Evolutionary conservation across 1,140 invertebrate genomes (phyloP).

Genomic region (Fragariocoptes setiger): DNA sequence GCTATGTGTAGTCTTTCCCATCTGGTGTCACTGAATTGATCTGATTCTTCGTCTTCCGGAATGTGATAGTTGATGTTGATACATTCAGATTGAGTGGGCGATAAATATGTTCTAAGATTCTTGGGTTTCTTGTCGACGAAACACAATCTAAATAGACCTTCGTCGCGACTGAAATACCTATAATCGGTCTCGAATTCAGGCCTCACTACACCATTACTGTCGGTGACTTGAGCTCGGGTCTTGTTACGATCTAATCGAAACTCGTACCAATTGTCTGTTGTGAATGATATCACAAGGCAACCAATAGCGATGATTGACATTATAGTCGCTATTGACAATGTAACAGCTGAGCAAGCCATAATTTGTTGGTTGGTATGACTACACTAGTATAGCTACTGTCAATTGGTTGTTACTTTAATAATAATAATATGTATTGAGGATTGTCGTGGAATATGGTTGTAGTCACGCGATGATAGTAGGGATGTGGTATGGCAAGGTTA

Average conservation of each 20-base stretch:
- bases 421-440: no score
- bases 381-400: no score
- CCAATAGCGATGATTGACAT: slow-evolving; percentile 64
- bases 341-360: slow-evolving; percentile 78
- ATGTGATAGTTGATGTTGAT: slow-evolving; percentile 77
- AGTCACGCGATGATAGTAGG: no score
- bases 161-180: slow-evolving; percentile 14
- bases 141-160: slow-evolving; percentile 55
- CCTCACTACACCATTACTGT: slow-evolving; percentile 6
- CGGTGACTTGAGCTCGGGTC: slow-evolving; percentile 22
- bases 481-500: no score
- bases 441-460: no score
- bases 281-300: slow-evolving; percentile 60
- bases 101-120: slow-evolving; percentile 46
- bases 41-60: slow-evolving; percentile 38
- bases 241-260: slow-evolving; percentile 53
- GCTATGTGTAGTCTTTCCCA: slow-evolving; percentile 60
- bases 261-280: slow-evolving; percentile 76
- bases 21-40: slow-evolving; percentile 41
- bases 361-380: not conserved
- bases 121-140: slow-evolving; percentile 57
- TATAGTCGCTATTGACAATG: slow-evolving; percentile 67
- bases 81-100: slow-evolving; percentile 70
- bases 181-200: slow-evolving; percentile 11
- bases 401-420: no score